These are phyloP conservation scores for Andrena praecox DNA, from an alignment of 2,888 invertebrate genomes.

Conservation along the genomic window DNA sequence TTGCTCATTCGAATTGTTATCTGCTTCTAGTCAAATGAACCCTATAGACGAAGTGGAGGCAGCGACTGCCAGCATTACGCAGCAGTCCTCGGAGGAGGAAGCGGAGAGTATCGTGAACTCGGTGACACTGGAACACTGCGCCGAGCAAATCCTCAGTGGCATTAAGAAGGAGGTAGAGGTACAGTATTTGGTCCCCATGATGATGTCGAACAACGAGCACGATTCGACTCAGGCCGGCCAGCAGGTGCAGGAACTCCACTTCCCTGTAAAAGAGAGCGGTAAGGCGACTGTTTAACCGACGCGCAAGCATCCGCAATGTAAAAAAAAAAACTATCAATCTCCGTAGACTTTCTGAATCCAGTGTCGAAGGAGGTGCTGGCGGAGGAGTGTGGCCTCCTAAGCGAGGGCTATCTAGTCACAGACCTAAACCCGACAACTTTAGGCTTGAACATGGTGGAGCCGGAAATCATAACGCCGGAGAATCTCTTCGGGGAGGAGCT, in stretches of 20 bases:
- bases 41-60: constrained; percentile 85
- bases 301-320: neutral
- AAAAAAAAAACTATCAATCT: constrained; percentile 31
- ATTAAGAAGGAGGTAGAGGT: constrained; percentile 88
- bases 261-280: constrained; percentile 81
- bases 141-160: constrained; percentile 87
- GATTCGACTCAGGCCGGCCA: constrained; percentile 58
- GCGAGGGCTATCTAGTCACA: constrained; percentile 86
- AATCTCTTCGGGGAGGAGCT: constrained; percentile 86
- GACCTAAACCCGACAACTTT: constrained; percentile 86
- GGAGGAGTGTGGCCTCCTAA: constrained; percentile 91
- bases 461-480: constrained; percentile 85
- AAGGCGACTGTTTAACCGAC: neutral
- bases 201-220: constrained; percentile 71
- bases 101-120: constrained; percentile 75
- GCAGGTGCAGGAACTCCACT: constrained; percentile 69
- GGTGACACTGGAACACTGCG: constrained; percentile 86
- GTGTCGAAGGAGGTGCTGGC: constrained; percentile 93
- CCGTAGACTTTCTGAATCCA: constrained; percentile 87
- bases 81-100: constrained; percentile 77
- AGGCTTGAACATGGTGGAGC: constrained; percentile 86
- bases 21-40: constrained; percentile 72
- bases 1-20: neutral
- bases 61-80: constrained; percentile 86
- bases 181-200: constrained; percentile 86